These are phyloP conservation scores for Oedothorax gibbosus DNA, from an alignment of 1,140 invertebrate genomes.

Conservation along the genomic window DNA sequence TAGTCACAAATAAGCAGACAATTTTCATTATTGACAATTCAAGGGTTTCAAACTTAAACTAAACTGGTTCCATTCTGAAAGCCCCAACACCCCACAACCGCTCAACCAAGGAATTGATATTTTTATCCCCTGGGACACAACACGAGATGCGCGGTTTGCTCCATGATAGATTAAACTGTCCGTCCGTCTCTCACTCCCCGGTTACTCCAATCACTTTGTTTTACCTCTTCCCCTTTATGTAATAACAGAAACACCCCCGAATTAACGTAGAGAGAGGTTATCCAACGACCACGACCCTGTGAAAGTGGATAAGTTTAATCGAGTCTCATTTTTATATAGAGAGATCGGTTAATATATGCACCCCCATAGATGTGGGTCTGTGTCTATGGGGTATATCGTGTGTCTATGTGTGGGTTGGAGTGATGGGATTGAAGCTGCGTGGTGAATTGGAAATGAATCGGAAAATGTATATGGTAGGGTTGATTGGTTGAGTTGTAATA, in stretches of 20 bases:
- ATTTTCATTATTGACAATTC: too few species aligned
- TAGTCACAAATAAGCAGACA: too few species aligned
- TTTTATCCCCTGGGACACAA: constrained; percentile 35
- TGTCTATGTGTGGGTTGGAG: too few species aligned
- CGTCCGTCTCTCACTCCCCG: neutral
- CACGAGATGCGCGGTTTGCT: constrained; percentile 18
- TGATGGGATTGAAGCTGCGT: too few species aligned
- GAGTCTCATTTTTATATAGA: neutral
- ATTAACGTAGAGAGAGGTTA: neutral
- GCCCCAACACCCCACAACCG: neutral
- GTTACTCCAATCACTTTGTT: neutral
- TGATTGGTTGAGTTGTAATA: too few species aligned
- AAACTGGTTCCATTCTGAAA: constrained; percentile 18
- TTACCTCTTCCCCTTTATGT: constrained; percentile 17
- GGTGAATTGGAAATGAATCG: too few species aligned
- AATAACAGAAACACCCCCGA: constrained; percentile 19
- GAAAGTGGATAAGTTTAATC: constrained; percentile 33
- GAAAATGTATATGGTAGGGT: too few species aligned
- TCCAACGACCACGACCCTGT: constrained; percentile 23
- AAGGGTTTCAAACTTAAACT: too few species aligned
- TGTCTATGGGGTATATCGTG: too few species aligned
- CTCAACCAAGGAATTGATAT: constrained; percentile 37
- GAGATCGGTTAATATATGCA: too few species aligned
- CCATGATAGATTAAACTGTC: constrained; percentile 51
- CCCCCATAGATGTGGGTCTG: too few species aligned